These are phyloP conservation scores for Octomys mimax DNA, from an alignment of 2,797 vertebrate genomes.

Conservation along the genomic window DNA sequence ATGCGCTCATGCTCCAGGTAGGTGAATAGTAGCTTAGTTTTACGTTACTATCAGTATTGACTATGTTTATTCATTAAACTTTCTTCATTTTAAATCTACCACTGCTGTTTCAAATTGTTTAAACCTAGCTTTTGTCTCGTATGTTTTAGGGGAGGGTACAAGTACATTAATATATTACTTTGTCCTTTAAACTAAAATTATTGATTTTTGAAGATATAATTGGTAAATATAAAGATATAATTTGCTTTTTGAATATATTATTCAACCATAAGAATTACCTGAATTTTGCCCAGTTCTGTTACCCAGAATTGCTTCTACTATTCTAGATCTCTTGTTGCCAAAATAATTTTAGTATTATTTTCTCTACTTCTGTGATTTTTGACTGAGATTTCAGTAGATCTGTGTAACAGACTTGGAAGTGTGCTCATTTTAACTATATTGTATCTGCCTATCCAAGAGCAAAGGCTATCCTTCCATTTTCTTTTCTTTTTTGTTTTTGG, in stretches of 20 bases:
- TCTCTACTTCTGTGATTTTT: neutral
- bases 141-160: neutral
- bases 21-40: constrained; percentile 63
- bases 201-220: constrained; percentile 17
- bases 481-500: neutral
- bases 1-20: constrained; percentile 98
- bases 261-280: constrained; percentile 28
- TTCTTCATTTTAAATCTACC: neutral
- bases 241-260: constrained; percentile 35
- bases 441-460: neutral
- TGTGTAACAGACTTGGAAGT: neutral
- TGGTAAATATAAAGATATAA: constrained; percentile 18
- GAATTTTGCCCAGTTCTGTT: neutral
- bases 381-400: neutral
- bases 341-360: neutral
- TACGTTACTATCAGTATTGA: neutral
- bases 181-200: constrained; percentile 31
- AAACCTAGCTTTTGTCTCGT: neutral
- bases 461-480: neutral
- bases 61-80: neutral
- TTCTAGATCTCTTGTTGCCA: neutral
- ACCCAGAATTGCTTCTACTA: neutral
- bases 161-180: neutral
- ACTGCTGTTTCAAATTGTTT: neutral
- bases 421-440: neutral